Percentiles rank a stretch among this genome's conserved stretches.
These are phyloP conservation scores for Thamnaconus septentrionalis DNA, from an alignment of 2,113 vertebrate species.

Conservation along the genomic window DNA sequence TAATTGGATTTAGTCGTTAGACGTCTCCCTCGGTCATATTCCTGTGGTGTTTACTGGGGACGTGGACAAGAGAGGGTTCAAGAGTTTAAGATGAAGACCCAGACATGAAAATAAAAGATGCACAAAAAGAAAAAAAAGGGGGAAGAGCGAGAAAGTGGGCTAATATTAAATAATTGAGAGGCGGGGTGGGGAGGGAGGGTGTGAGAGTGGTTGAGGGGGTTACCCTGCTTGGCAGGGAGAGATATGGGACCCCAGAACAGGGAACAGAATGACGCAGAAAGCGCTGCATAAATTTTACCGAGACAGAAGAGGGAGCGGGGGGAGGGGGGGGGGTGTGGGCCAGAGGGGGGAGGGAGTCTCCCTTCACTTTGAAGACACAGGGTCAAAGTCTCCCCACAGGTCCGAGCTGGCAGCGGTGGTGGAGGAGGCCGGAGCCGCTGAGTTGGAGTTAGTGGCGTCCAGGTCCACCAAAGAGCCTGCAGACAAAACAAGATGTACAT, in stretches of 20 bases:
- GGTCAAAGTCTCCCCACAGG: conserved; percentile 92
- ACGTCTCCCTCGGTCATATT: conserved; percentile 31
- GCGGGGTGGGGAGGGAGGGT: too few relatives aligned
- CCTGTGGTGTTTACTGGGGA: conserved; percentile 25
- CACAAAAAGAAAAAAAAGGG: too few relatives aligned
- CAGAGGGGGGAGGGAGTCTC: neutral
- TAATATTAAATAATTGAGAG: too few relatives aligned
- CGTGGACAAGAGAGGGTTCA: conserved; percentile 16
- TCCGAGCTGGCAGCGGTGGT: conserved; percentile 68
- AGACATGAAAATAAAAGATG: too few relatives aligned
- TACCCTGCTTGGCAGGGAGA: conserved; percentile 41
- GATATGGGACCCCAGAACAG: conserved; percentile 19
- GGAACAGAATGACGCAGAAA: conserved; percentile 44
- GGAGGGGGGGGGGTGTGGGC: too few relatives aligned
- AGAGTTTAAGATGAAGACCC: neutral
- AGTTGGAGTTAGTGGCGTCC: conserved; percentile 72
- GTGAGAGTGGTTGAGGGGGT: neutral
- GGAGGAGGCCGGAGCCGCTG: conserved; percentile 39
- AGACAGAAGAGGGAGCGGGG: conserved; percentile 14
- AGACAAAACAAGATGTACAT: neutral
- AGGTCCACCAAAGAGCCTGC: conserved; percentile 74
- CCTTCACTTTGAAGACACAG: conserved; percentile 85
- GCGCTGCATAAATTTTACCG: conserved; percentile 46
- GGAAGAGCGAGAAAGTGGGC: too few relatives aligned
- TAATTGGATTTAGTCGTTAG: conserved; percentile 19